A percentile compares a stretch with the other conserved stretches of the same genome.
Evolutionary conservation across 2,888 invertebrate species (phyloP).

Genomic region (Tiliacea aurago): DNA sequence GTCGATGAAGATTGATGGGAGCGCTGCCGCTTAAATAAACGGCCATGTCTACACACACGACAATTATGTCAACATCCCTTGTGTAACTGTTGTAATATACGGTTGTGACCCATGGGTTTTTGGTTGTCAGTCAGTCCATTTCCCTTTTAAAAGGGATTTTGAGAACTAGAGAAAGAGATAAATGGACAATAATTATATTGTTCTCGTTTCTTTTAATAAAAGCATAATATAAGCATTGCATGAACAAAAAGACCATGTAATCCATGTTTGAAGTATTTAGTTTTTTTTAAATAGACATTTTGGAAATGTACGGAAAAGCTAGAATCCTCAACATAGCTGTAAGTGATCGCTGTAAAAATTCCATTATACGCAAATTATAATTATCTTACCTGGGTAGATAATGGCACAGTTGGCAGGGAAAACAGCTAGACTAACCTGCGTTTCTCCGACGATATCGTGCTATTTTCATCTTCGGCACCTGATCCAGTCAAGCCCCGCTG

Average conservation of each 20-base stretch:
- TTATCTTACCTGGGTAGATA: too few relatives aligned
- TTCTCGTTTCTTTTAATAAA: too few relatives aligned
- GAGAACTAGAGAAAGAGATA: too few relatives aligned
- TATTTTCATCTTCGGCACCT: too few relatives aligned
- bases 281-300: neutral
- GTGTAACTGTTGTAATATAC: slow-evolving; percentile 49
- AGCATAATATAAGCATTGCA: too few relatives aligned
- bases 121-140: slow-evolving; percentile 13
- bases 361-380: neutral
- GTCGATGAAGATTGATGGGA: slow-evolving; percentile 78
- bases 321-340: neutral
- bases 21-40: slow-evolving; percentile 72
- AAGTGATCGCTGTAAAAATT: neutral
- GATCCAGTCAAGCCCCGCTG: too few relatives aligned
- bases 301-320: neutral
- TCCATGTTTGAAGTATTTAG: neutral
- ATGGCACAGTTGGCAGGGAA: too few relatives aligned
- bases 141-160: slow-evolving; percentile 3
- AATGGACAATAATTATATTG: too few relatives aligned
- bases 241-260: neutral
- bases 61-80: slow-evolving; percentile 66
- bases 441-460: too few relatives aligned
- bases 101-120: slow-evolving; percentile 28
- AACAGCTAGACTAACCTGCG: too few relatives aligned
- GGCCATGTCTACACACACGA: slow-evolving; percentile 66